Base-by-base conservation (phyloP, 2,113 vertebrate genomes). In the Eulacestoma nigropectus region DNA sequence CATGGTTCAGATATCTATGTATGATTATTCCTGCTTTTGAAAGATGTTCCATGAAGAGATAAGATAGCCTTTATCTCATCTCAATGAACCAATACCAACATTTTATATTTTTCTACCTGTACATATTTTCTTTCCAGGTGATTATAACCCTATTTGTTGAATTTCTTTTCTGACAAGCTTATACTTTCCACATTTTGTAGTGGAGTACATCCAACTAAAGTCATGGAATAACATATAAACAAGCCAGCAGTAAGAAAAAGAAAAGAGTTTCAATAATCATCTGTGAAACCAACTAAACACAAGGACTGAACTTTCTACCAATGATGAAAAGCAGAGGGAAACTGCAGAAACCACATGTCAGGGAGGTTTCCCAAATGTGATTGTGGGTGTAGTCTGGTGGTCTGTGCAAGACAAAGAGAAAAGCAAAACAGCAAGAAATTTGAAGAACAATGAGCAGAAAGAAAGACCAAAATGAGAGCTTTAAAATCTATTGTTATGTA, bases 291-390 rank as follows among this genome's bases (percentile, higher is more conserved):
- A 84, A 76, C 89, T 91, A 94, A 94, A 93, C 37, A 79, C 42
- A 90, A 57, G 78, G 67, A 87, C 65, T 93, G 78, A 96, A 95
- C 50, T 56, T 90, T 95, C 78, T 77, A 90, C 63, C 59, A 90
- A 72, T 96, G 95, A 97, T 80, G 90, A 97, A 96, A 97, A 96
- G 82, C 95, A 96, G 95, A 97, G 91, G 50, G 47, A 96, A 97
- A 93, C 82, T 97, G 82, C 63, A 96, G 74, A 97, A 96, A 96
- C 93, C 96, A 97, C 95, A 96, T 69, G 91, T 90, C 93, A 96
- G 91, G 90, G 89, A 96, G 88, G 72, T 62, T 95, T 97, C 95
- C 90, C 90, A 95, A 93, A 93, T 90, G 60, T 84, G 96, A 93
- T 33, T 90, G 84, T 90, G 95, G 82, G 87, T 90, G 90, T 95